Conservation (phyloP, 2,113 vertebrate genomes). For the Plectropomus leopardus region DNA sequence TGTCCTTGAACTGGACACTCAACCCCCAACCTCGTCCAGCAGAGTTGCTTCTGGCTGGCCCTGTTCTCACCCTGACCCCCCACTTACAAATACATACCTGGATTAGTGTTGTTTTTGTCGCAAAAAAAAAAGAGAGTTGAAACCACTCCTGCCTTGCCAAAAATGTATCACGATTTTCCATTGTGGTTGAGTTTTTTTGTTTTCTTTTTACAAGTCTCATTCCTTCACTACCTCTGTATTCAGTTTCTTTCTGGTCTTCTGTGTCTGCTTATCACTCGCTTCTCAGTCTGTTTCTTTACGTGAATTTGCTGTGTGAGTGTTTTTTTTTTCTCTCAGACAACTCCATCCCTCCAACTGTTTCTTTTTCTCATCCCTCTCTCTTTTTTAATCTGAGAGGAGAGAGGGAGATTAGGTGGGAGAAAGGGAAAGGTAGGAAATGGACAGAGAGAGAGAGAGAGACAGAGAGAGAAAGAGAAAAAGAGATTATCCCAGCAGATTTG, state of each 20-base stretch:
- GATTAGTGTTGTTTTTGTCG: conserved; percentile 23
- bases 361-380: conserved; percentile 58
- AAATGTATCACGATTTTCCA: not conserved
- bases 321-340: conserved; percentile 10
- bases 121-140: not conserved
- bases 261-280: not conserved
- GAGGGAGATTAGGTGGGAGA: conserved; percentile 65
- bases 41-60: conserved; percentile 36
- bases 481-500: conserved; percentile 74
- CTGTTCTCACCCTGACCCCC: conserved; percentile 30
- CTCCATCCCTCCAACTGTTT: conserved; percentile 32
- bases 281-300: not conserved
- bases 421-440: conserved; percentile 42
- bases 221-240: not conserved
- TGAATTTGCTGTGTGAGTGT: not conserved
- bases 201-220: not conserved
- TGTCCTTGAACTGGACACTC: conserved; percentile 52
- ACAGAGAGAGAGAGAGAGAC: no score
- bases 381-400: conserved; percentile 68
- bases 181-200: not conserved
- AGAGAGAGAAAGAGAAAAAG: conserved; percentile 57
- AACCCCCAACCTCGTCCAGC: conserved; percentile 25
- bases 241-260: not conserved
- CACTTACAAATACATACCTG: conserved; percentile 4
- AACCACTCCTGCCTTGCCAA: not conserved